Evolutionary conservation across 1,140 invertebrate genomes (phyloP), one percentile per base, ranked within the genome.

Genomic region (Babylonia areolata): DNA sequence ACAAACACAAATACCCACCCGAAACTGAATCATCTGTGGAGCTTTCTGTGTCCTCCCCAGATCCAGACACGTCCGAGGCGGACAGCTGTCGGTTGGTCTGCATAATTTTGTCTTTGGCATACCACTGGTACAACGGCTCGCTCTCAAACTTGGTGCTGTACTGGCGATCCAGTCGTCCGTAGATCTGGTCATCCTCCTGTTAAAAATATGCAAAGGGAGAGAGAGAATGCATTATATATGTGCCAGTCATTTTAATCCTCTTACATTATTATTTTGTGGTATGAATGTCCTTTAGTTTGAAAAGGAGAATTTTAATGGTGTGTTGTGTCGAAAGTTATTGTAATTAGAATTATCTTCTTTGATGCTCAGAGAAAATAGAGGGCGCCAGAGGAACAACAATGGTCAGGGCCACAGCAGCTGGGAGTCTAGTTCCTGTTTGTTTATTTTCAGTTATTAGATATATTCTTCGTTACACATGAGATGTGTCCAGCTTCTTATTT

Each of bases 91-190:
- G 86, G 51, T 88, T 93, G 83, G 89, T 88, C 33, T 88, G 87
- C 5, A 87, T 86, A 28, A 92, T 88, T 58, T 89, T 91, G 46
- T 92, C 91, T 85, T 92, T 91, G 80, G 90, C 90, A 78, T 93
- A 93, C 86, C 89, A 89, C 87, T 93, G 92, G 81, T 93, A 93
- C 33, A 93, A 87, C 39, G 91, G 90, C 86, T 93, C 91, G 0
- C 89, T 89, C 58, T 91, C 89, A 87, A 93, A 89, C 84, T 90
- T 90, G 17, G 90, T 90, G 71, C 89, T 90, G 77, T 90, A 92
- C 17, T 78, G 80, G 11, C 75, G 82, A 42, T 79, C 77, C 54
- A 89, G 71, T 37, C 81, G 89, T 1, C 92, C 92, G 78, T 93
- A 93, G 37, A 93, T 87, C 75, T 91, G 90, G 42, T 91, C 91